These are phyloP conservation scores for Tridacna crocea DNA, from an alignment of 2,888 invertebrate genomes.

Conservation along the genomic window DNA sequence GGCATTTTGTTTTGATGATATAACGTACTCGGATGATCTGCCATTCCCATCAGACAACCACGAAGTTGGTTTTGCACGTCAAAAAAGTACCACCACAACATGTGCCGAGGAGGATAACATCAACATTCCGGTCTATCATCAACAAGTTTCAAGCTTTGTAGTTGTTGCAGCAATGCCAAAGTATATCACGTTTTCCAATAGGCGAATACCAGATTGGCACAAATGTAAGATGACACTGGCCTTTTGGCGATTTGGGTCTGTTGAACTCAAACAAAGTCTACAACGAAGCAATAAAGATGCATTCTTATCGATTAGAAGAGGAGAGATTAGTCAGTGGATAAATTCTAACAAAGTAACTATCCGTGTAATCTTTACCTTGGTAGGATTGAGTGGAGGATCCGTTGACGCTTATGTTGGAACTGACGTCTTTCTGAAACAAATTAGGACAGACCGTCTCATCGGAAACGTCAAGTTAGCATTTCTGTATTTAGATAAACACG, in stretches of 20 bases:
- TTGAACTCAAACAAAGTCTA: constrained; percentile 20
- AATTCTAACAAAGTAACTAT: constrained; percentile 5
- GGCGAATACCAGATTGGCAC: constrained; percentile 52
- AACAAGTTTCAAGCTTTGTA: constrained; percentile 50
- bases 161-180: constrained; percentile 68
- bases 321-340: background rate
- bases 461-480: constrained; percentile 43
- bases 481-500: constrained; percentile 50
- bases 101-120: constrained; percentile 76
- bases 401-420: constrained; percentile 70
- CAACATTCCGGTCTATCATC: constrained; percentile 69
- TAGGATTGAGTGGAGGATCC: constrained; percentile 60
- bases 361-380: constrained; percentile 52
- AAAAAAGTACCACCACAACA: constrained; percentile 60
- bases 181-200: constrained; percentile 67
- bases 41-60: background rate
- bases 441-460: background rate
- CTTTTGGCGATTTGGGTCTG: constrained; percentile 55
- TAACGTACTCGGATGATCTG: constrained; percentile 43
- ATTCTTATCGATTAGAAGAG: background rate
- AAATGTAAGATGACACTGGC: constrained; percentile 57
- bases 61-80: constrained; percentile 39
- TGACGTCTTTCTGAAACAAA: constrained; percentile 41
- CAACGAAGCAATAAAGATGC: background rate
- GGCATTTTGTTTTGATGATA: constrained; percentile 66